Base-by-base conservation (phyloP, 2,888 invertebrate genomes). In the Acronicta alni region DNA sequence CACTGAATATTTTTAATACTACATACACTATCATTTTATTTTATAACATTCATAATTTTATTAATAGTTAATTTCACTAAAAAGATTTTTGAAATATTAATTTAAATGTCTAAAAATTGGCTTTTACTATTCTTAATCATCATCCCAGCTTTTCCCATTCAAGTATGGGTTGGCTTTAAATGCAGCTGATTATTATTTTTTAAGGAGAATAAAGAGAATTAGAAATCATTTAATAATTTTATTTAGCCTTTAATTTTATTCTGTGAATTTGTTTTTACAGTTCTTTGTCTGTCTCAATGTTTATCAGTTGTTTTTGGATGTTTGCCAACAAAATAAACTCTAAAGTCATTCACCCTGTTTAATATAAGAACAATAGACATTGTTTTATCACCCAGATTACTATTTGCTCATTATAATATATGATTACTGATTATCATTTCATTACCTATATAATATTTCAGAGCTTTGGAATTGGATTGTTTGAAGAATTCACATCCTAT, bases 401-500 rank as follows among this genome's bases (percentile, higher is more conserved):
- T 61, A 56, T 57, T 16, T 58, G 20, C 17, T 55, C 56, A 59
- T 62, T 59, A 47, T 65, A 54, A 63, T 53, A 55, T 62, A 46
- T 48, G 30, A 43, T 55, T 39, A 47, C 32, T 41, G 43, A 56
- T 54, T 49, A 18, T 39, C 30, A 41, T 51, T 47, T 57, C 17
- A 58, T 61, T 56, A 18, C 35, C 17, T 45, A 32, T 39, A 54
- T 64, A 48, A 62, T 39, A 42, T 93, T 90, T 75, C 82, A 95
- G 96, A 70, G 99, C 98, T 16, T 87, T 98, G 72, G 97, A 98
- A 79, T 93, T 99, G 68, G 99, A 99, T 89, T 97, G 96, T 55
- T 92, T 99, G 64, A 97, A 98, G 82, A 98, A 97, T 87, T 98
- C 98, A 39, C 99, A 99, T 93, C 98, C 99, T 0, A 99, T 99